Conservation (phyloP, 2,888 invertebrate genomes). For the Anthophora plumipes region DNA sequence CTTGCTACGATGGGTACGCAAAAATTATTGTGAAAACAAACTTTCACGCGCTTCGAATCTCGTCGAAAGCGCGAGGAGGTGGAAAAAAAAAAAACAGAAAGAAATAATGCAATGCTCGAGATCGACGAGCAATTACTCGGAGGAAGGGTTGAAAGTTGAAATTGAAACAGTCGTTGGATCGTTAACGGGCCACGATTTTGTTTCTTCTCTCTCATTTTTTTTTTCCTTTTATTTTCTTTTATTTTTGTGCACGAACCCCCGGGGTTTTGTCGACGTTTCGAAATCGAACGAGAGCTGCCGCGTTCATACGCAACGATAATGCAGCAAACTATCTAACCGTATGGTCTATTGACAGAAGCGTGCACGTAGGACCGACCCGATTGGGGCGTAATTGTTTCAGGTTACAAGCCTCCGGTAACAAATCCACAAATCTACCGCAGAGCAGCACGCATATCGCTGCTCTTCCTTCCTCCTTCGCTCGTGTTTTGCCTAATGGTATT, state of each 20-base stretch:
- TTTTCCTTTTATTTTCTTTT: too few relatives aligned
- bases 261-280: background rate
- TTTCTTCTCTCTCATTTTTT: too few relatives aligned
- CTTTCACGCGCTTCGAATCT: background rate
- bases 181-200: background rate
- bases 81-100: too few relatives aligned
- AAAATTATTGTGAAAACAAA: conserved; percentile 18
- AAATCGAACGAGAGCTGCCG: background rate
- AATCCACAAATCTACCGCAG: conserved; percentile 58
- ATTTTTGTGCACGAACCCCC: background rate
- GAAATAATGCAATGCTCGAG: background rate
- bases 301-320: conserved; percentile 10
- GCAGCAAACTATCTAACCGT: conserved; percentile 17
- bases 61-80: background rate
- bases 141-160: background rate
- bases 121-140: background rate
- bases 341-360: conserved; percentile 39
- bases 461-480: conserved; percentile 28
- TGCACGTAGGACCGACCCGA: conserved; percentile 23
- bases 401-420: conserved; percentile 43
- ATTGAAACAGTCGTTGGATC: background rate
- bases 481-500: conserved; percentile 22
- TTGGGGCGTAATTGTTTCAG: conserved; percentile 52
- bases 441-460: conserved; percentile 20
- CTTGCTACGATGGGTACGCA: background rate